Base-by-base conservation (phyloP, 2,797 vertebrate genomes). In the Phataginus tricuspis region DNA sequence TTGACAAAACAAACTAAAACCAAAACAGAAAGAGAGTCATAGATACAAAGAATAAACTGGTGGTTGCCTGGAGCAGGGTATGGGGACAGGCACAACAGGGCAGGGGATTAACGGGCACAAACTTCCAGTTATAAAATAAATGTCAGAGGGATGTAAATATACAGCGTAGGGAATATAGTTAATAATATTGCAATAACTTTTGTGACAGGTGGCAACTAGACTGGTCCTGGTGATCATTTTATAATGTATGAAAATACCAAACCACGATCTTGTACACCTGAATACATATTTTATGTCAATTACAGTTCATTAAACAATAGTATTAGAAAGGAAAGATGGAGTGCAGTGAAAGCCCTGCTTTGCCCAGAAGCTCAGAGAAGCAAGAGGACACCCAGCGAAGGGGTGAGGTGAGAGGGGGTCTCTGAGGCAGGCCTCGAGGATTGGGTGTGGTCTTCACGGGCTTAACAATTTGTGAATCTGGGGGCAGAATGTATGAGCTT, bases 321-420 rank as follows among this genome's bases (percentile, higher is more conserved):
- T 51, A 45, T 11, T 27, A 39, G 5, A 4, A 3, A 92, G 16
- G 25, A 90, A 87, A 9, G 11, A 37, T 11, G 42, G 72, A 39
- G 51, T 13, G 0, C 11, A 71, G 13, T 11, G 9, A 69, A 45
- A 94, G 45, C 27, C 11, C 8, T 49, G 27, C 21, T n/a, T 78
- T 72, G 21, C 4, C 18, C 27, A 11, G 34, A 55, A 68, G 12
- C 34, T 45, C 61, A 72, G 51, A 34, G 29, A 66, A 39, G 13
- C 64, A 66, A 59, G 23, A 75, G 6, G 87, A 71, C 4, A 37
- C 0, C 4, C 1, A 34, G 19, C 0, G 2, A 37, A n/a, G 16
- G 19, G 19, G 49, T 15, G 4, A 18, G 27, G n/a, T 37, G 39
- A 10, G 5, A 66, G 8, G 7, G 14, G 16, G 9, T 37, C 37